Evolutionary conservation across 2,113 vertebrate species (phyloP), one percentile per base, ranked within the genome.

Genomic region (Diadophis punctatus): DNA sequence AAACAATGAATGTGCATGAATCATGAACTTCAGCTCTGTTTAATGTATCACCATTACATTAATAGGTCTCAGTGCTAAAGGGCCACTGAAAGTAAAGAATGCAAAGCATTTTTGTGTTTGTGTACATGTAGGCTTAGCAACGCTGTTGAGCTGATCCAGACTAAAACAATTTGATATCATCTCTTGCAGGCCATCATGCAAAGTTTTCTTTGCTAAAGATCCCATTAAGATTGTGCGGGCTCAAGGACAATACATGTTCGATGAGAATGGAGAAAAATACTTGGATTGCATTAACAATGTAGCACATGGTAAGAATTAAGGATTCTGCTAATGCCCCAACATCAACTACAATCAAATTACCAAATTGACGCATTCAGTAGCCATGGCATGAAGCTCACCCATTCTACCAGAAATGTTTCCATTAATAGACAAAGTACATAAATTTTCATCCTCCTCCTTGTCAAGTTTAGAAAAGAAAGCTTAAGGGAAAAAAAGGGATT

Each of bases 271-370:
- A 3, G 97, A 97, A 48, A 97, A 95, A 92, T 99, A 99, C 96
- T 93, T 99, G 93, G 99, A 99, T 90, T 99, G 99, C 96, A 99
- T 99, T 97, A 99, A 99, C 97, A 99, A 99, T 0, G 99, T 99
- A 27, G 98, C 99, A 46, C 99, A 99, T 4, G 99, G 99, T 99
- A 97, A 97, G 95, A 86, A 63, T n/a, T 53, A 53, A 80, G 20
- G 34, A 80, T 20, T 80, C 74, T 80, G 74, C 7, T 43, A 43
- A 22, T 80, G 18, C 22, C 74, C 74, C 74, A 80, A 23, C 18
- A 22, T 43, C 74, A 43, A 3, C 74, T 39, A 39, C 56, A 80
- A 80, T 80, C 74, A 43, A 43, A 43, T 80, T 80, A 80, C 18
- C 18, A 80, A 80, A 43, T 39, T 22, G 34, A 80, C 2, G 0